phyloP scores from a whole-genome alignment of 1,140 invertebrate genomes.

The Heliothis virescens region DNA sequence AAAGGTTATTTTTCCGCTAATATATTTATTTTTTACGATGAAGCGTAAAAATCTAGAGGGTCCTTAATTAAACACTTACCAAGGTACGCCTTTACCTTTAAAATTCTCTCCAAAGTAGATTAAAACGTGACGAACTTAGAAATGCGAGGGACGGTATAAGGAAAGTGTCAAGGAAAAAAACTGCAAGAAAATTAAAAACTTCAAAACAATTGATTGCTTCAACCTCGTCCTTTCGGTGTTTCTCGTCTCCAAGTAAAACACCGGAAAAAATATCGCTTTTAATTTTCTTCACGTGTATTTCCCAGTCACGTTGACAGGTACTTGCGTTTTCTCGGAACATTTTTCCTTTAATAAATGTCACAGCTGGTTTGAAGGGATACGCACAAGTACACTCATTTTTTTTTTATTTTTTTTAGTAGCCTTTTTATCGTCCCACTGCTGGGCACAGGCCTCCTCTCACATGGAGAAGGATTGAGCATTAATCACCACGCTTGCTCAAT shows the following conservation, averaged over 20 bases:
- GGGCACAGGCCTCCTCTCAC: too few species aligned
- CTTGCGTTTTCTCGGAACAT: not conserved
- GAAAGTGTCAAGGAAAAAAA: slow-evolving; percentile 2
- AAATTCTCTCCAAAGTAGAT: slow-evolving; percentile 29
- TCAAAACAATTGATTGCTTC: slow-evolving; percentile 40
- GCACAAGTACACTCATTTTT: too few species aligned
- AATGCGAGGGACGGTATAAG: not conserved
- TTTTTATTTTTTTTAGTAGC: too few species aligned
- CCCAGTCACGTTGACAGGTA: slow-evolving; percentile 10
- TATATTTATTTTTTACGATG: not conserved
- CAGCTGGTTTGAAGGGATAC: too few species aligned
- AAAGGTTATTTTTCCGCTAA: not conserved
- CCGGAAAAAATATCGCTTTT: slow-evolving; percentile 4
- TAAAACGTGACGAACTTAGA: slow-evolving; percentile 46
- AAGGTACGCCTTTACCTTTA: slow-evolving; percentile 8
- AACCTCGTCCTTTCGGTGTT: slow-evolving; percentile 16
- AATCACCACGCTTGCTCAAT: too few species aligned
- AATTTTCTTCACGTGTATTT: slow-evolving; percentile 22
- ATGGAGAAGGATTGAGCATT: too few species aligned
- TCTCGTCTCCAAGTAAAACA: not conserved
- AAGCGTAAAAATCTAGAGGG: not conserved
- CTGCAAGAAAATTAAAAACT: slow-evolving; percentile 29
- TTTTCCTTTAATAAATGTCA: too few species aligned
- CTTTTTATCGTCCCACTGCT: too few species aligned
- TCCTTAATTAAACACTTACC: slow-evolving; percentile 38